Evolutionary conservation across 2,888 invertebrate species (phyloP), one percentile per base, ranked within the genome.

Genomic region (Antheraea yamamai): DNA sequence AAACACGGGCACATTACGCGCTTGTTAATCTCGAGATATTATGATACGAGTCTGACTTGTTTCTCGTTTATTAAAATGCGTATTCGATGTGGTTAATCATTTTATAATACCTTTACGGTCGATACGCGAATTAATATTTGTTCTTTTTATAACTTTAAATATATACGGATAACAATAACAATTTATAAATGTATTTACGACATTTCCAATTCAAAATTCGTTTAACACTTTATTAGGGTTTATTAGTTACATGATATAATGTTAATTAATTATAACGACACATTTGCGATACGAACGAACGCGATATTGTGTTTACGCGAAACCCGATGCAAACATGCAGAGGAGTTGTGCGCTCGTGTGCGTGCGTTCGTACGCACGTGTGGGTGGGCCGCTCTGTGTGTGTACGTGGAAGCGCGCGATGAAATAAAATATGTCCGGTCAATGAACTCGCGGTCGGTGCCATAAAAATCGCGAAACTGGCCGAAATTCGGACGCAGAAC

Each of bases 341-440:
- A 92, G 91, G 89, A 88, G 84, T 81, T 78, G 73, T 78, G 82
- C 78, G 79, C 76, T 77, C 79, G 94, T 92, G 91, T 91, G 92
- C 87, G 91, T 89, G 89, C 83, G 83, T 80, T 84, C 79, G 84
- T 82, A 81, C 81, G 79, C 81, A 82, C 85, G 88, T 89, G 92
- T 89, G 92, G 88, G 91, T 86, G 89, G 86, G 85, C 85, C 83
- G 84, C 86, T 87, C 82, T 88, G 91, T 93, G 92, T 92, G 93
- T 91, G 93, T 90, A 92, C 92, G 91, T 94, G 93, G 93, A 94
- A 93, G 93, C 91, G 94, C 93, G 94, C 94, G 95, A 94, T 95
- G 93, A 94, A 95, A 95, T 95, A 95, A 95, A 95, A 94, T 94
- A 94, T 94, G 95, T 94, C 92, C 94, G 95, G 94, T 93, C 95